Conservation (phyloP, 2,888 invertebrate species). For the Cyclophora punctaria region DNA sequence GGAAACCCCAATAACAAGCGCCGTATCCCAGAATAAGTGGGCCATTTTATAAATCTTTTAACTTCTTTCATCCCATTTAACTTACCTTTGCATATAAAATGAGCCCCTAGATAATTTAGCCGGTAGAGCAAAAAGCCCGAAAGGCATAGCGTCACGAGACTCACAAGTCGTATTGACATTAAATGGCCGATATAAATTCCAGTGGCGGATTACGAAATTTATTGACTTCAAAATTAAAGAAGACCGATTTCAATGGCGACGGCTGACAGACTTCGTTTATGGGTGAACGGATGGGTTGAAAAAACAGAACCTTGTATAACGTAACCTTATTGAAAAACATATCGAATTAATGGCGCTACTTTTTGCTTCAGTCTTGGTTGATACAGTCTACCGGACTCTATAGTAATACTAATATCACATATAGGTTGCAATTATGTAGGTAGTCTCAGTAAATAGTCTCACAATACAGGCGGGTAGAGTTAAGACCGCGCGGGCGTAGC, state of each 20-base stretch:
- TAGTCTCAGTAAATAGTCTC: too few relatives aligned
- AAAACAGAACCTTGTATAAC: conserved; percentile 39
- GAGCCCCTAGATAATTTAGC: conserved; percentile 45
- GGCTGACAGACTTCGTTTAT: conserved; percentile 61
- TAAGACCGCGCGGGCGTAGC: too few relatives aligned
- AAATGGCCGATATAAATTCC: conserved; percentile 71
- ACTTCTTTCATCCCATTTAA: conserved; percentile 5
- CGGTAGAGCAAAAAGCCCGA: conserved; percentile 43
- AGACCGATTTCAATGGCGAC: conserved; percentile 70
- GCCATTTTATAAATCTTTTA: background rate
- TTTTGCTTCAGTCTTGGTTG: conserved; percentile 24
- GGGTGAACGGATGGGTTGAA: conserved; percentile 44
- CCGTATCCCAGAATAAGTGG: background rate
- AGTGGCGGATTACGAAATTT: conserved; percentile 72
- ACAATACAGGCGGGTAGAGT: too few relatives aligned
- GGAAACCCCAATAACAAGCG: background rate
- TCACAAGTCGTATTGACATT: conserved; percentile 55
- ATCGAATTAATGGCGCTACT: conserved; percentile 40
- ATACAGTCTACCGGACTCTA: background rate
- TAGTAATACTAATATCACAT: too few relatives aligned
- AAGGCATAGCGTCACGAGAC: conserved; percentile 32
- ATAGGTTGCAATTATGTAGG: too few relatives aligned
- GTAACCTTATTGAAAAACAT: conserved; percentile 47
- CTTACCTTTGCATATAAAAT: conserved; percentile 65
- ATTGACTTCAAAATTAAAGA: conserved; percentile 72